A percentile compares a stretch with the other conserved stretches of the same genome.
Conservation (phyloP, 23 tunicate genomes). For the Phallusia fumigata region DNA sequence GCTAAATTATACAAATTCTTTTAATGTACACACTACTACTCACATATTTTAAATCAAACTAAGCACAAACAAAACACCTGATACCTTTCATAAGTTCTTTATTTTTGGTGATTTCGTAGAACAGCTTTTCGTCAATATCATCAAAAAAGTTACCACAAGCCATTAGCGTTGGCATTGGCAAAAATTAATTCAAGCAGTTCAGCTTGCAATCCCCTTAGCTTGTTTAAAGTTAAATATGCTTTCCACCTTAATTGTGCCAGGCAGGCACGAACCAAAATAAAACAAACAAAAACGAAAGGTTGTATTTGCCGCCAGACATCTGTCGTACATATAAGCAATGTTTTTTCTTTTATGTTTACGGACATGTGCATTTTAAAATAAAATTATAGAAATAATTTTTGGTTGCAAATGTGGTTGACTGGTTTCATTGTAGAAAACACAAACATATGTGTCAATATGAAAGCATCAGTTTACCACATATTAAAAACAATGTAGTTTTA, state of each 20-base stretch:
- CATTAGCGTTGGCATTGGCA: neutral
- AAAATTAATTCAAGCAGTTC: neutral
- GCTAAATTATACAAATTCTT: neutral
- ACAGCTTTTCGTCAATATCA: neutral
- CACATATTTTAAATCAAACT: neutral
- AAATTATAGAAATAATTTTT: too few species aligned
- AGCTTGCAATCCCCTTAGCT: neutral
- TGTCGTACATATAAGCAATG: neutral
- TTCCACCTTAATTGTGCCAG: too few species aligned
- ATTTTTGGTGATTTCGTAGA: neutral
- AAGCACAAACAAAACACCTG: neutral
- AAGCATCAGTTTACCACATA: too few species aligned
- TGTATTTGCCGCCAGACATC: constrained; percentile 8
- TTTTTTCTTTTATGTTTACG: too few species aligned
- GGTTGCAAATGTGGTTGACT: too few species aligned
- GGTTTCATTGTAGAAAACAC: too few species aligned
- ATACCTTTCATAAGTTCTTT: constrained; percentile 9
- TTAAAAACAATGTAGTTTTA: too few species aligned
- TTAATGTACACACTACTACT: neutral
- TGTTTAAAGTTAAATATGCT: too few species aligned
- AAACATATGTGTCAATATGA: too few species aligned
- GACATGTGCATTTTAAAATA: too few species aligned
- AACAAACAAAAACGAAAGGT: neutral
- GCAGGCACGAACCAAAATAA: neutral
- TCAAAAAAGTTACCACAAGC: neutral